These are phyloP conservation scores for Pterophyllum scalare DNA, from an alignment of 2,113 vertebrate species.

Conservation along the genomic window DNA sequence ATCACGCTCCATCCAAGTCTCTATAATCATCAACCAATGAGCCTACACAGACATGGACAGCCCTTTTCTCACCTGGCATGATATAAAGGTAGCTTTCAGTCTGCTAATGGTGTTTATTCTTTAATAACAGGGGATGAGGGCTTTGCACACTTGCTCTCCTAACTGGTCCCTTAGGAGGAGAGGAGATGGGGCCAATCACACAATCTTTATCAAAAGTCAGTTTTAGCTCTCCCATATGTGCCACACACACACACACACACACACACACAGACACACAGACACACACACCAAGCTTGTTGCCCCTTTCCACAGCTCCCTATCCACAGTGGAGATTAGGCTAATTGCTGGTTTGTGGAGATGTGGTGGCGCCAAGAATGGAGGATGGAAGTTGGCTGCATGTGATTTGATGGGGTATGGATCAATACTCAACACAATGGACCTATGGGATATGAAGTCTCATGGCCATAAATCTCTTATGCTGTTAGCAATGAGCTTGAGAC, in stretches of 20 bases:
- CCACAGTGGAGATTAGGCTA: conserved; percentile 78
- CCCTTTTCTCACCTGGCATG: conserved; percentile 48
- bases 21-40: conserved; percentile 25
- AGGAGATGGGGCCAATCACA: conserved; percentile 42
- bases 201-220: conserved; percentile 51
- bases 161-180: conserved; percentile 52
- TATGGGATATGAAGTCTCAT: conserved; percentile 65
- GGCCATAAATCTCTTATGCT: conserved; percentile 79
- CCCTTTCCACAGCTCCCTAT: conserved; percentile 64
- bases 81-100: conserved; percentile 55
- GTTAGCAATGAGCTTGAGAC: conserved; percentile 58
- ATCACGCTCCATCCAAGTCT: neutral
- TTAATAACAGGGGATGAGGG: conserved; percentile 43
- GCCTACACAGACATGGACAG: neutral
- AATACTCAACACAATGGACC: conserved; percentile 80
- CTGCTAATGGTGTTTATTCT: conserved; percentile 52
- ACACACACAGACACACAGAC: neutral
- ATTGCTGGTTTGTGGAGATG: conserved; percentile 77
- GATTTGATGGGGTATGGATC: conserved; percentile 76
- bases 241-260: neutral
- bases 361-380: conserved; percentile 62
- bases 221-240: conserved; percentile 37
- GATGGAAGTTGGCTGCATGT: conserved; percentile 52
- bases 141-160: conserved; percentile 37
- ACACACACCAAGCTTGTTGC: conserved; percentile 31